These are phyloP conservation scores for Salticus scenicus DNA, from an alignment of 2,888 invertebrate species.

Conservation along the genomic window DNA sequence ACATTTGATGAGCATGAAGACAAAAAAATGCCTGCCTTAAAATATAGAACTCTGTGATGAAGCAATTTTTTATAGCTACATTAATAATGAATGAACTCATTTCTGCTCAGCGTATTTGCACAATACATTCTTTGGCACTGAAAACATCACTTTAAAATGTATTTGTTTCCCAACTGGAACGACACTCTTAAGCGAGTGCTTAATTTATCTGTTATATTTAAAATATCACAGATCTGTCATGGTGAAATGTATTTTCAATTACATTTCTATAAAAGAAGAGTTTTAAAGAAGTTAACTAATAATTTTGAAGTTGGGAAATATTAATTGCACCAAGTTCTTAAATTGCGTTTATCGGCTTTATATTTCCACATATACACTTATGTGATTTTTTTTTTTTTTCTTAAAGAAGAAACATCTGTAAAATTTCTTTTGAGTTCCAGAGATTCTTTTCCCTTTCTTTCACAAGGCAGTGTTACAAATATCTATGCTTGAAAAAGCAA, in stretches of 20 bases:
- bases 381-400: too few relatives aligned
- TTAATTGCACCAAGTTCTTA: neutral
- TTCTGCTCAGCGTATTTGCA: neutral
- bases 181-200: neutral
- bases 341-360: neutral
- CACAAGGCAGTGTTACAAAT: constrained; percentile 11
- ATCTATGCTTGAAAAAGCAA: too few relatives aligned
- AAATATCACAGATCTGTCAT: constrained; percentile 34
- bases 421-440: neutral
- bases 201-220: constrained; percentile 13
- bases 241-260: neutral
- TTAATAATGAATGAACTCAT: neutral
- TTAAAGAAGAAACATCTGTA: neutral
- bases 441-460: neutral
- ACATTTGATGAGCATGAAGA: constrained; percentile 23
- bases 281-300: neutral
- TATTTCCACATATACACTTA: too few relatives aligned
- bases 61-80: constrained; percentile 7
- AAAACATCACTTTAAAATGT: constrained; percentile 9
- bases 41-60: constrained; percentile 20
- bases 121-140: constrained; percentile 21
- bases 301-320: neutral
- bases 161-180: constrained; percentile 2
- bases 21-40: constrained; percentile 7
- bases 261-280: neutral